Evolutionary conservation across 1,140 invertebrate genomes (phyloP), one percentile per base, ranked within the genome.

Genomic region (Euura saliciscinereae): DNA sequence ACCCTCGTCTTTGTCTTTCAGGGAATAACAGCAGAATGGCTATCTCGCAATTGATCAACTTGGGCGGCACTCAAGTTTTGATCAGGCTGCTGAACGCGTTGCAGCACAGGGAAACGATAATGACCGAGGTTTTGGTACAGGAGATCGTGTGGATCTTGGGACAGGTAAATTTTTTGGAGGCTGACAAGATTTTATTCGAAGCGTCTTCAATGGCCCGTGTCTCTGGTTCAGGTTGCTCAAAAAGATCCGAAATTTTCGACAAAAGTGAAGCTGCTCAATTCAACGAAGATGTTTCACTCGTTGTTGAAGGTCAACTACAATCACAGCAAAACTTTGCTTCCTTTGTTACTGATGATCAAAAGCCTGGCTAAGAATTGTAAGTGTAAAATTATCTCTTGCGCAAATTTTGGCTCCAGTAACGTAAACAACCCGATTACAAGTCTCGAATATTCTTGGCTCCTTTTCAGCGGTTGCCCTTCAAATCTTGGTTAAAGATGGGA

Each of bases 321-420:
- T 51, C 89, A 92, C 78, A 89, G 88, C 73, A 90, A 90, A 78
- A 83, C 90, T 5, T 81, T 93, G 45, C 86, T 91, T 73, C 91
- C 91, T 6, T 77, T 92, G 42, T 81, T 93, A 45, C 87, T 91
- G 68, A 90, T 92, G 13, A 88, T 93, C 74, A 91, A 91, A 82
- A 88, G 89, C 79, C 83, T 93, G 8, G 85, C 90, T 8, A 91
- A 90, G 83, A 92, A 91, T 78, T 79, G 91, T 92, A 87, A 90
- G 89, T 84, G 43, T 59, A n/a, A 59, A 44, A 51, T 69, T 51
- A 69, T 45, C 28, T 28, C 28, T 28, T 28, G 28, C 28, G 28
- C 28, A 28, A 28, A 28, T 28, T 28, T 28, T 28, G 65, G 64
- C 43, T 59, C 51, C 65, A 13, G 44, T 70, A 11, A 72, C 43